These are phyloP conservation scores for Leptestheria dahalacensis DNA, from an alignment of 1,140 invertebrate genomes.

Conservation along the genomic window DNA sequence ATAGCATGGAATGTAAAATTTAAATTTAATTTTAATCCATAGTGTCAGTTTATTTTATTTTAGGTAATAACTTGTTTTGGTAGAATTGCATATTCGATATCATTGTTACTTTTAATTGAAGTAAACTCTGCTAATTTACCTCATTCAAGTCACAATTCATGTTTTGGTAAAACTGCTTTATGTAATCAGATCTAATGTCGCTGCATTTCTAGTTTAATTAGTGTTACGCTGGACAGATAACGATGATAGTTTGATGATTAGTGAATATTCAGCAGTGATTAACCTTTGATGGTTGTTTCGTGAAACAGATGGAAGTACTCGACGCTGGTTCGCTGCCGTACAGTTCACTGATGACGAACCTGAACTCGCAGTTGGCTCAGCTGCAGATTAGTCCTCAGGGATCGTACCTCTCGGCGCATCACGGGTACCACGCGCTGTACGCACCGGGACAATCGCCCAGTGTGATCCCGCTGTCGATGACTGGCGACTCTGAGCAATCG, in stretches of 20 bases:
- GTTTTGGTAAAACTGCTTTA: too few species aligned
- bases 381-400: conserved; percentile 29
- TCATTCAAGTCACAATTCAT: too few species aligned
- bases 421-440: background rate
- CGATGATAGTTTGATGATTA: too few species aligned
- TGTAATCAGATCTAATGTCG: too few species aligned
- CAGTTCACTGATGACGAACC: conserved; percentile 37
- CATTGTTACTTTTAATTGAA: too few species aligned
- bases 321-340: conserved; percentile 28
- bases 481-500: background rate
- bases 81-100: too few species aligned
- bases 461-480: background rate
- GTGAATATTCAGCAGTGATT: background rate
- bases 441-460: background rate
- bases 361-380: conserved; percentile 46
- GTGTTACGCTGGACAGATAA: too few species aligned
- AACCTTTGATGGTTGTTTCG: too few species aligned
- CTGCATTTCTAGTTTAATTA: too few species aligned
- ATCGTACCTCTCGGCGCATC: background rate
- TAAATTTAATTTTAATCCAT: background rate
- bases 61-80: too few species aligned
- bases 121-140: too few species aligned
- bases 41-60: too few species aligned
- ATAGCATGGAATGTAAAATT: background rate
- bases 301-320: conserved; percentile 32